A percentile compares a stretch with the other conserved stretches of the same genome.
Conservation (phyloP, 35 echinoderm and acorn worm species). For the Chiridota heheva region DNA sequence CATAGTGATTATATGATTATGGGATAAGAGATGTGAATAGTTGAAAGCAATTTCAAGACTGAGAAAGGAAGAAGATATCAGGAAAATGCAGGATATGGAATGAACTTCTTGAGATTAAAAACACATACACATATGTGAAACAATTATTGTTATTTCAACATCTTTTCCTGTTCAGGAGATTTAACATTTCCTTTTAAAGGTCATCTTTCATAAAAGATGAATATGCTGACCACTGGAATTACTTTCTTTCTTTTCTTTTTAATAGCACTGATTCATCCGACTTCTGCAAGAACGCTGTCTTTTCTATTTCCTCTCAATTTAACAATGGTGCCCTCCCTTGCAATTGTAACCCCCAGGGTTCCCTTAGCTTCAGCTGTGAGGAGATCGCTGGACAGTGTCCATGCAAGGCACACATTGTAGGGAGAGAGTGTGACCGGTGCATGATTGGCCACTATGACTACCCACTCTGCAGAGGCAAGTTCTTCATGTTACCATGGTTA, state of each 20-base stretch:
- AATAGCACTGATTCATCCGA: constrained; percentile 62
- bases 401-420: constrained; percentile 65
- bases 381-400: constrained; percentile 83
- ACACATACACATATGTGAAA: no score
- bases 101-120: no score
- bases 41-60: no score
- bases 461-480: constrained; percentile 72
- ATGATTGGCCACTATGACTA: constrained; percentile 85
- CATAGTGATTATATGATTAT: no score
- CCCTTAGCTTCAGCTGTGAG: constrained; percentile 68
- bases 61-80: no score
- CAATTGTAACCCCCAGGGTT: constrained; percentile 72
- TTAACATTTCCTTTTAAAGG: no score
- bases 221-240: no score
- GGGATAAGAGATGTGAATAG: no score
- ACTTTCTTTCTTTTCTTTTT: background rate
- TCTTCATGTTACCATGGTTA: background rate
- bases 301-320: constrained; percentile 79
- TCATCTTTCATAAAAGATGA: no score
- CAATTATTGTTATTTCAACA: no score
- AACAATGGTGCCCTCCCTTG: constrained; percentile 83
- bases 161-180: no score
- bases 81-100: no score
- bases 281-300: constrained; percentile 80
- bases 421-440: constrained; percentile 74